phyloP scores from a whole-genome alignment of 2,888 invertebrate species.

The Ormyrus nitidulus region DNA sequence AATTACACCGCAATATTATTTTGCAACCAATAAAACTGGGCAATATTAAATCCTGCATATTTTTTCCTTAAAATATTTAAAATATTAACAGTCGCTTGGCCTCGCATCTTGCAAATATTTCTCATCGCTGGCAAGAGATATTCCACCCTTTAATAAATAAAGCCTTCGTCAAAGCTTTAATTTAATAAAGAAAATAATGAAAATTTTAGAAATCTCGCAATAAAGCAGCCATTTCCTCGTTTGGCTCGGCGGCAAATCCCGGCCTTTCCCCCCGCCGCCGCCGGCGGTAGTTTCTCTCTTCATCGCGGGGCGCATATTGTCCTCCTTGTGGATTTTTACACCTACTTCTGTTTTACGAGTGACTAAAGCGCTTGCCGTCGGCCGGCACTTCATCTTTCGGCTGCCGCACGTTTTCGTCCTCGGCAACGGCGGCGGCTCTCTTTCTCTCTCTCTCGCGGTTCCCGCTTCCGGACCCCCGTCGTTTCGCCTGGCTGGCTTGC shows the following conservation, averaged over 20 bases:
- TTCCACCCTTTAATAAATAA: too few species aligned
- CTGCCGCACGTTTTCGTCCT: neutral
- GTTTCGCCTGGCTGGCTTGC: conserved; percentile 48
- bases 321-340: conserved; percentile 64
- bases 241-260: conserved; percentile 23
- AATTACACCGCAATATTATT: too few species aligned
- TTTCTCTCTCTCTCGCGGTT: conserved; percentile 41
- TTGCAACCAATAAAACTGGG: too few species aligned
- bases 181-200: too few species aligned
- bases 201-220: neutral
- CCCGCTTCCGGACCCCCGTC: conserved; percentile 55
- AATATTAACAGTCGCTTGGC: too few species aligned
- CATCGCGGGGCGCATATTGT: conserved; percentile 51
- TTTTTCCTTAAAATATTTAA: too few species aligned
- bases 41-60: too few species aligned
- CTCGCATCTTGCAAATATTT: too few species aligned
- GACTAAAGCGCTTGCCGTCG: conserved; percentile 49
- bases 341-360: conserved; percentile 70
- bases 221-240: conserved; percentile 19
- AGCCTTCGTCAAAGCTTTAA: too few species aligned
- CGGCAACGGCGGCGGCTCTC: too few species aligned
- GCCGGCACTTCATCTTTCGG: conserved; percentile 15
- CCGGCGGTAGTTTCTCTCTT: neutral
- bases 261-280: conserved; percentile 5
- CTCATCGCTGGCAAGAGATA: too few species aligned